These are phyloP conservation scores for Drosophila virilis DNA, from an alignment of 1,140 invertebrate genomes.

Conservation along the genomic window DNA sequence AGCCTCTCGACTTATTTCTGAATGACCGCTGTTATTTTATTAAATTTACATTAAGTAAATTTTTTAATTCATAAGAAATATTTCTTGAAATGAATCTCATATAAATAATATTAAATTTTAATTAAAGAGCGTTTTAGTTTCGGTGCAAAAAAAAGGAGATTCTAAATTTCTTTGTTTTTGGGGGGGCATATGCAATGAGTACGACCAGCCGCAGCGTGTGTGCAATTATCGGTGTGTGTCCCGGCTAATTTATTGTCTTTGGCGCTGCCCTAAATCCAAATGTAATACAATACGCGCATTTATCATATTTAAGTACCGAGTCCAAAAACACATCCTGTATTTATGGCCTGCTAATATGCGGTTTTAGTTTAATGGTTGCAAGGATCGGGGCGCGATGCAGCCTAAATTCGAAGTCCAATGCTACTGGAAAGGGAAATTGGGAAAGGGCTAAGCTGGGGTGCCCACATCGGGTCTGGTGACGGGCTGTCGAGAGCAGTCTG, in stretches of 20 bases:
- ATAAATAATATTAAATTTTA: too few species aligned
- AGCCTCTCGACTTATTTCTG: too few species aligned
- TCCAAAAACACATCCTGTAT: slow-evolving; percentile 73
- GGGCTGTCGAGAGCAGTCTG: slow-evolving; percentile 42
- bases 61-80: too few species aligned
- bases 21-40: too few species aligned
- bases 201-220: slow-evolving; percentile 55
- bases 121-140: neutral
- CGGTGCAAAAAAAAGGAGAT: neutral
- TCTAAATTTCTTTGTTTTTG: slow-evolving; percentile 24
- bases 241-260: slow-evolving; percentile 73
- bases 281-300: slow-evolving; percentile 78
- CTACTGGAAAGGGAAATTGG: slow-evolving; percentile 3
- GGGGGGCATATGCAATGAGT: slow-evolving; percentile 4
- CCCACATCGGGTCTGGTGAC: slow-evolving; percentile 5
- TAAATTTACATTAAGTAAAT: too few species aligned
- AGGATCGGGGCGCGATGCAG: slow-evolving; percentile 3
- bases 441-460: slow-evolving; percentile 4
- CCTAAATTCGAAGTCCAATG: neutral
- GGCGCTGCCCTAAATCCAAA: slow-evolving; percentile 76
- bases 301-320: slow-evolving; percentile 79
- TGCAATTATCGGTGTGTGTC: slow-evolving; percentile 74
- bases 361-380: slow-evolving; percentile 74
- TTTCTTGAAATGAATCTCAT: too few species aligned
- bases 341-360: slow-evolving; percentile 76